Evolutionary conservation across 2,113 vertebrate species (phyloP), one percentile per base, ranked within the genome.

Genomic region (Candoia aspera): DNA sequence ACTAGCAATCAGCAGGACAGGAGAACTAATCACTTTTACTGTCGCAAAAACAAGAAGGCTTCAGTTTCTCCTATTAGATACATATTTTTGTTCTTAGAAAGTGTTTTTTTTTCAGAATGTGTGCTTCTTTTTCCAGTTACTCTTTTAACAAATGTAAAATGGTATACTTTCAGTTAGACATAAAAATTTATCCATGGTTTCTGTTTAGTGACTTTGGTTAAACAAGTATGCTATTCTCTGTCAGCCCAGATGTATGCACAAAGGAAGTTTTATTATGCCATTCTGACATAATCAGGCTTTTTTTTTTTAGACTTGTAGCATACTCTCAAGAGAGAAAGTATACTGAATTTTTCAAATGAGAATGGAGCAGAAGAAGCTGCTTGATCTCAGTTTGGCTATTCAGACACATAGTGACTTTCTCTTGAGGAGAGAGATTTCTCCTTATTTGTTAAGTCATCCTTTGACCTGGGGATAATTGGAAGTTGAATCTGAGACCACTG

Each of bases 81-180:
- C 54, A n/a, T 12, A 83, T 90, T 90, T 19, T 89, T 54, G 53
- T 19, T 29, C 13, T 54, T 89, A 21, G n/a, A 53, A 88, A 91
- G 73, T n/a, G 73, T 3, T 23, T 33, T 29, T 90, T 86, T 57
- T 23, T 29, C 49, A 73, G 49, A 26, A n/a, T 93, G 33, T 88
- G 79, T 37, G 15, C 13, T 21, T 46, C 87, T 55, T 90, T 37
- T 4, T 60, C 89, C 0, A 0, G 0, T 37, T 53, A 42, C 13
- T 5, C 10, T 29, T 93, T 91, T 85, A 62, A 54, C 21, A 53
- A 42, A 90, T 26, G 86, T 54, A 12, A 89, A 60, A 93, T 83
- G 60, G 91, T 13, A 57, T 21, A n/a, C 42, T 87, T 92, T 94
- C 59, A n/a, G 15, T 33, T 29, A 85, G 42, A 54, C 24, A 29